Evolutionary conservation across 2,113 vertebrate genomes (phyloP).

Genomic region (Solenodon paradoxus): DNA sequence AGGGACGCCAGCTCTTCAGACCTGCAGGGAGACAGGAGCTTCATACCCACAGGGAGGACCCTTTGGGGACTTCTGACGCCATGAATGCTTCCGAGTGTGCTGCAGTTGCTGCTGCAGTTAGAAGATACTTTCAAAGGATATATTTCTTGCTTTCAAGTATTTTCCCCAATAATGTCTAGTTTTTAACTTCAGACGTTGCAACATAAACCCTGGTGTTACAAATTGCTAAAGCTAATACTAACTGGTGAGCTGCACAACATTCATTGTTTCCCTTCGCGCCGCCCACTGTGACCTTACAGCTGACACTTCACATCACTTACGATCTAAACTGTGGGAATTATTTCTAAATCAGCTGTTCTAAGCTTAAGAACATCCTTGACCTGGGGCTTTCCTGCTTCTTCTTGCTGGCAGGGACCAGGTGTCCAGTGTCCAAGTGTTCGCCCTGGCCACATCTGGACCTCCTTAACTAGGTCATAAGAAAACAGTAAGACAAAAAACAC

Average conservation of each 20-base stretch:
- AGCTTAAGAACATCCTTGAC: not conserved
- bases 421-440: not conserved
- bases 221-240: not conserved
- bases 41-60: fast-evolving
- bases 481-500: not conserved
- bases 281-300: not conserved
- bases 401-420: not conserved
- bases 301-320: not conserved
- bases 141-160: not conserved
- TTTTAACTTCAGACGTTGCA: not conserved
- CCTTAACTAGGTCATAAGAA: not conserved
- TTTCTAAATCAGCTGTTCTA: not conserved
- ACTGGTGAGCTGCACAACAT: not conserved
- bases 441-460: not conserved
- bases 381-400: not conserved
- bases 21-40: too few species aligned
- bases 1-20: not conserved
- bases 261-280: not conserved
- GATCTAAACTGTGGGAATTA: not conserved
- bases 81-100: fast-evolving
- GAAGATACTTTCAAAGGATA: not conserved
- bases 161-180: not conserved
- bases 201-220: not conserved
- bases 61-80: fast-evolving
- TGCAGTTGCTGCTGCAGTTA: not conserved